Evolutionary conservation across 2,888 invertebrate genomes (phyloP).

Genomic region (Heteromurus nitidus): DNA sequence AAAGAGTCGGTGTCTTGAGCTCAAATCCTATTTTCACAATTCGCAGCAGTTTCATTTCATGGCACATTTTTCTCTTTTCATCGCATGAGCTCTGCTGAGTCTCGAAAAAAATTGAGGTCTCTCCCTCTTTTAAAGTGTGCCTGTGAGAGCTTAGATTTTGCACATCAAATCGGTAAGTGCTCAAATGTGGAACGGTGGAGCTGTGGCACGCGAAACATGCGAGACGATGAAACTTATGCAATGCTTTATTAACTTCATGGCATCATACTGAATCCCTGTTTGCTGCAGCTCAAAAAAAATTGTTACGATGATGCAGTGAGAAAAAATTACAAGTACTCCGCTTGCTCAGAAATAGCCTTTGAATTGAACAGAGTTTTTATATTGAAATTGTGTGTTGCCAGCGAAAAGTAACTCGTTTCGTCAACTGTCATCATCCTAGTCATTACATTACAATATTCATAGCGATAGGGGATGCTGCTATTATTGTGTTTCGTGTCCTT

Average conservation of each 20-base stretch:
- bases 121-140: neutral
- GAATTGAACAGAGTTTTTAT: too few species aligned
- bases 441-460: neutral
- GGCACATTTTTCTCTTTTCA: conserved; percentile 3
- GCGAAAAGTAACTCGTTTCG: neutral
- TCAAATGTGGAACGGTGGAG: too few species aligned
- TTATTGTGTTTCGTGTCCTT: neutral
- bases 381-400: neutral
- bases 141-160: neutral
- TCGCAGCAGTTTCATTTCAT: conserved; percentile 4
- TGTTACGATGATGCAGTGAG: too few species aligned
- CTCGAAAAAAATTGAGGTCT: conserved; percentile 13
- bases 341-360: neutral
- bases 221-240: neutral
- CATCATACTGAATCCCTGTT: too few species aligned
- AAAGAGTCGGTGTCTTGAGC: too few species aligned
- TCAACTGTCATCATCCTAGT: neutral
- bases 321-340: too few species aligned
- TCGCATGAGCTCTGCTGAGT: conserved; percentile 14
- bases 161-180: neutral
- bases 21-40: conserved; percentile 17
- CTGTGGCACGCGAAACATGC: too few species aligned
- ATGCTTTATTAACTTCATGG: neutral
- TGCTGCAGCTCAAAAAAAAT: neutral
- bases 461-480: neutral